Evolutionary conservation across 2,888 invertebrate species (phyloP).

Genomic region (Drepana falcataria): DNA sequence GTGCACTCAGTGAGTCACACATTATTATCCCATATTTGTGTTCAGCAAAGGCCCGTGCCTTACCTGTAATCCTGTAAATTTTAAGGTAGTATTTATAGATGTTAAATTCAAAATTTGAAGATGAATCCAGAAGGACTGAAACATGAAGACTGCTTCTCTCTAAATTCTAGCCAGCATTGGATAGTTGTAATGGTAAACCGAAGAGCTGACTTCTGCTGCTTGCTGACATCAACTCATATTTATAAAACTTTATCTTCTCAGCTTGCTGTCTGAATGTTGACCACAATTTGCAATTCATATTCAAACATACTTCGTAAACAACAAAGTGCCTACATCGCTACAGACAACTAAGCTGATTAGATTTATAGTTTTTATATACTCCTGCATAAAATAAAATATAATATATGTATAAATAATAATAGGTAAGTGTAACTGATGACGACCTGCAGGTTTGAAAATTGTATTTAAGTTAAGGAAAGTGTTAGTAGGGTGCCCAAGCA

Average conservation of each 20-base stretch:
- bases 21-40: constrained; percentile 70
- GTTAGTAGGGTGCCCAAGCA: background rate
- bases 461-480: background rate
- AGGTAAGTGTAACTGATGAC: background rate
- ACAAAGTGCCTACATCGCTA: too few relatives aligned
- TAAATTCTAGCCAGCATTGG: background rate
- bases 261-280: background rate
- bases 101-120: background rate
- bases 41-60: constrained; percentile 43
- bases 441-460: background rate
- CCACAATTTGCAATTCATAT: too few relatives aligned
- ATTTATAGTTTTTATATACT: too few relatives aligned
- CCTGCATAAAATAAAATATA: too few relatives aligned
- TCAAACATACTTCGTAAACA: too few relatives aligned
- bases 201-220: too few relatives aligned
- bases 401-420: background rate
- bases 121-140: background rate
- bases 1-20: constrained; percentile 77
- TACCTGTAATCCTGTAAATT: background rate
- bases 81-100: background rate
- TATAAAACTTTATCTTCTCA: background rate
- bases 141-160: background rate
- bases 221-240: background rate
- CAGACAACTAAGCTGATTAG: too few relatives aligned
- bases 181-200: too few relatives aligned